Evolutionary conservation across 2,113 vertebrate species (phyloP).

Genomic region (Silurus asotus): DNA sequence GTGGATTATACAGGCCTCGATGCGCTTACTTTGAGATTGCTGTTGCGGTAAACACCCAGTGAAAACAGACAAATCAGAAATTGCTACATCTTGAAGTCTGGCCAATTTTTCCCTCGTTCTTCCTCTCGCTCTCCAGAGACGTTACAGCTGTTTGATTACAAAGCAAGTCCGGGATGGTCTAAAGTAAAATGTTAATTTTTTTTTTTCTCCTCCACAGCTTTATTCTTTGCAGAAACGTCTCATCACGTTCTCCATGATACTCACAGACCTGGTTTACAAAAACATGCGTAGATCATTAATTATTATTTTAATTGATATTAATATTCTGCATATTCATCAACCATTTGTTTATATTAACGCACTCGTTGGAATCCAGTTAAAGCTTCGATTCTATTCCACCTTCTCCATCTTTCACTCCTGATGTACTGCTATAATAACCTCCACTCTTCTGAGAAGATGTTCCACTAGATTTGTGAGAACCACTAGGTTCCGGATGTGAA

Average conservation of each 20-base stretch:
- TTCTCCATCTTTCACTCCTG: too few relatives aligned
- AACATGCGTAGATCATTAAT: not conserved
- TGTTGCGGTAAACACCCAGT: slow-evolving; percentile 4
- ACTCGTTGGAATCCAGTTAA: not conserved
- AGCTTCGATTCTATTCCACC: not conserved
- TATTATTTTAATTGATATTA: not conserved
- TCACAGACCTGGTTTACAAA: not conserved
- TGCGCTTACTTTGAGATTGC: not conserved
- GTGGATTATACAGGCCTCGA: not conserved
- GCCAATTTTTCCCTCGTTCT: not conserved
- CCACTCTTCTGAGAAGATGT: too few relatives aligned
- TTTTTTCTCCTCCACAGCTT: not conserved
- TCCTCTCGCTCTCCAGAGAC: not conserved
- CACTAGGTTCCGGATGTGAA: too few relatives aligned
- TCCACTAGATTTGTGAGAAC: too few relatives aligned
- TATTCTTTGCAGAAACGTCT: not conserved
- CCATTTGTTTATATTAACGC: not conserved
- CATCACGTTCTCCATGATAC: not conserved
- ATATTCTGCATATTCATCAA: not conserved
- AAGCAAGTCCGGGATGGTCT: not conserved
- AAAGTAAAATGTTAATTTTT: not conserved
- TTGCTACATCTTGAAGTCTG: not conserved
- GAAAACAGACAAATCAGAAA: slow-evolving; percentile 13
- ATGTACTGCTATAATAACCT: too few relatives aligned
- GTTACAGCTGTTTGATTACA: slow-evolving; percentile 7